A percentile compares a stretch with the other conserved stretches of the same genome.
Conservation (phyloP, 2,113 vertebrate genomes). For the Ailurus styani region DNA sequence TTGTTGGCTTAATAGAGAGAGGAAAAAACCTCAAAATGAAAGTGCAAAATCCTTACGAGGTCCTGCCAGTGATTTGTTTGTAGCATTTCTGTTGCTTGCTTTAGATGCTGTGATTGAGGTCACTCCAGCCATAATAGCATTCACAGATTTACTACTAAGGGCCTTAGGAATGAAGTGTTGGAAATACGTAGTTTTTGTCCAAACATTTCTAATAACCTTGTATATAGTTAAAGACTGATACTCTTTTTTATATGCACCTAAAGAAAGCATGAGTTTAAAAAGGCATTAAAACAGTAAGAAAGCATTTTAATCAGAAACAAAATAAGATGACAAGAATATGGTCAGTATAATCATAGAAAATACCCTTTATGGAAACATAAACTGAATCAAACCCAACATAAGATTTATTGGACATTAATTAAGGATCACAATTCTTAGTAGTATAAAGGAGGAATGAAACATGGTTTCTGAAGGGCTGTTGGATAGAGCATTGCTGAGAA, state of each 20-base stretch:
- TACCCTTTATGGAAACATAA: neutral
- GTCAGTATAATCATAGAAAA: neutral
- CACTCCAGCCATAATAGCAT: neutral
- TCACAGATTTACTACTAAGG: neutral
- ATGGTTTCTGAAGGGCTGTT: neutral
- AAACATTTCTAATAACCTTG: neutral
- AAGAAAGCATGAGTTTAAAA: conserved; percentile 15
- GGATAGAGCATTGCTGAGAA: neutral
- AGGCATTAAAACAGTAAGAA: neutral
- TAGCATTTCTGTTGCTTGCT: neutral
- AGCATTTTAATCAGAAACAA: conserved; percentile 13
- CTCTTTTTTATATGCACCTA: conserved; percentile 2
- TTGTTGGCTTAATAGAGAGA: neutral
- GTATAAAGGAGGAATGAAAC: neutral
- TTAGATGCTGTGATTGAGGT: neutral
- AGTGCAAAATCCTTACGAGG: neutral
- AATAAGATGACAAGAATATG: neutral
- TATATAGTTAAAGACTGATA: neutral
- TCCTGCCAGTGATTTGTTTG: neutral
- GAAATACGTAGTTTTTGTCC: neutral
- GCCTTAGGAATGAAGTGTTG: neutral
- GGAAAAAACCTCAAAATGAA: neutral
- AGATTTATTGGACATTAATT: neutral
- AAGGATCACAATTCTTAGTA: neutral
- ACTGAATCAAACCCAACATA: neutral